Evolutionary conservation across 2,888 invertebrate genomes (phyloP).

Genomic region (Desoria tigrina): DNA sequence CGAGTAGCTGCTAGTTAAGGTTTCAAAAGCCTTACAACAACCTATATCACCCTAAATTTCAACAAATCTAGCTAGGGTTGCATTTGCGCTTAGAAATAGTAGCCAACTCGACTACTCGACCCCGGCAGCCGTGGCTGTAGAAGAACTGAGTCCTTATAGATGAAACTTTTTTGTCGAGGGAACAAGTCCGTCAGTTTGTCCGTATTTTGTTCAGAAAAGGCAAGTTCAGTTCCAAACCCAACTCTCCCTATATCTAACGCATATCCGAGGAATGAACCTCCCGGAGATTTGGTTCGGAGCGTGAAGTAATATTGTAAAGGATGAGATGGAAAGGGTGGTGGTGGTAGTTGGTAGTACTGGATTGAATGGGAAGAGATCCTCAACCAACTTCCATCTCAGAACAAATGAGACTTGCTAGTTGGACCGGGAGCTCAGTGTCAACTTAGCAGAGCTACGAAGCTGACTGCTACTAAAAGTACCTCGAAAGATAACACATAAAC

Average conservation of each 20-base stretch:
- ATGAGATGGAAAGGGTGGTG: background rate
- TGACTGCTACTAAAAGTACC: background rate
- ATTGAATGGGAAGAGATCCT: background rate
- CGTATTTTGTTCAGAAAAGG: slow-evolving; percentile 8
- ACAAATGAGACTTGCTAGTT: slow-evolving; percentile 12
- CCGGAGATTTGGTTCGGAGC: slow-evolving; percentile 2
- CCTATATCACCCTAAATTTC: too few species aligned
- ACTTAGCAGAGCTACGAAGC: slow-evolving; percentile 8
- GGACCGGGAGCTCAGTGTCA: slow-evolving; percentile 46
- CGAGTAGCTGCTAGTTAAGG: too few species aligned
- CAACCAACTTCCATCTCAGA: slow-evolving; percentile 3
- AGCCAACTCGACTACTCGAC: too few species aligned
- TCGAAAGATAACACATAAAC: background rate
- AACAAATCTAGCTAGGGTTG: too few species aligned
- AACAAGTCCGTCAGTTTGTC: slow-evolving; percentile 15
- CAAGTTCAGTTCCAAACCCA: background rate
- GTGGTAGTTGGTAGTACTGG: background rate
- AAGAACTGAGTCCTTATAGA: too few species aligned
- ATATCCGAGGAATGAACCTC: background rate
- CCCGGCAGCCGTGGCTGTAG: too few species aligned
- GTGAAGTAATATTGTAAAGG: background rate
- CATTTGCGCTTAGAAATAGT: too few species aligned
- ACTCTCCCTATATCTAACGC: background rate
- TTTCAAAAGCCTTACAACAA: too few species aligned
- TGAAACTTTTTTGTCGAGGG: slow-evolving; percentile 14